Evolutionary conservation across 2,113 vertebrate genomes (phyloP).

Genomic region (Chamaetylas fuelleborni): DNA sequence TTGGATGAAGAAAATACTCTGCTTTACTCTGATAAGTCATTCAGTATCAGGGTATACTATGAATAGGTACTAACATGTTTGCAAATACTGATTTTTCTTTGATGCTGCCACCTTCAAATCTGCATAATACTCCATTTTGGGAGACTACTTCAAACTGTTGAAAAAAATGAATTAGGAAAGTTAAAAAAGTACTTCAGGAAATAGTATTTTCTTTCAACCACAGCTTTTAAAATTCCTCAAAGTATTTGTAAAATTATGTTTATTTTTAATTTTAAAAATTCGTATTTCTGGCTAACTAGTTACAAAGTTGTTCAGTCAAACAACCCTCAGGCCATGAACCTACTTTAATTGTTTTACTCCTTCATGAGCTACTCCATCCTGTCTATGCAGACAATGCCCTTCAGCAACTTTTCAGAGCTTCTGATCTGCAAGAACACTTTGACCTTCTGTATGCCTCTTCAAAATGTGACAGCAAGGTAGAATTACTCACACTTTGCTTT

Average conservation of each 20-base stretch:
- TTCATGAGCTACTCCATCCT: not conserved
- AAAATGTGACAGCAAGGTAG: slow-evolving; percentile 1
- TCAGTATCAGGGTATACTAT: not conserved
- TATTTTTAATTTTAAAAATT: not conserved
- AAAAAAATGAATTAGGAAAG: not conserved
- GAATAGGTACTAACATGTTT: not conserved
- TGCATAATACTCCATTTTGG: not conserved
- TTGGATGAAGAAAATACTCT: not conserved
- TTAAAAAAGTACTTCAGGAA: not conserved
- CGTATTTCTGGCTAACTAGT: not conserved
- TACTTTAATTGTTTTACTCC: not conserved
- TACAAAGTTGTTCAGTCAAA: not conserved
- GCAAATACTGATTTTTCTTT: not conserved
- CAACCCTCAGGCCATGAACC: not conserved
- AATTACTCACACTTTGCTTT: slow-evolving; percentile 1
- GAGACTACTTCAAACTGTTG: not conserved
- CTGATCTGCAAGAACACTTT: not conserved
- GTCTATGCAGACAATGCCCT: not conserved
- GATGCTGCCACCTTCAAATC: not conserved
- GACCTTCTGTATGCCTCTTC: not conserved
- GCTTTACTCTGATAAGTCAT: not conserved
- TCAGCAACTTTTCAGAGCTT: not conserved
- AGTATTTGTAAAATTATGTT: not conserved
- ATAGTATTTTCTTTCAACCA: not conserved
- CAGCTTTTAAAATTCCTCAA: not conserved